A percentile compares a stretch with the other conserved stretches of the same genome.
phyloP scores from a whole-genome alignment of 2,113 vertebrate species.

The Pyrgilauda ruficollis region DNA sequence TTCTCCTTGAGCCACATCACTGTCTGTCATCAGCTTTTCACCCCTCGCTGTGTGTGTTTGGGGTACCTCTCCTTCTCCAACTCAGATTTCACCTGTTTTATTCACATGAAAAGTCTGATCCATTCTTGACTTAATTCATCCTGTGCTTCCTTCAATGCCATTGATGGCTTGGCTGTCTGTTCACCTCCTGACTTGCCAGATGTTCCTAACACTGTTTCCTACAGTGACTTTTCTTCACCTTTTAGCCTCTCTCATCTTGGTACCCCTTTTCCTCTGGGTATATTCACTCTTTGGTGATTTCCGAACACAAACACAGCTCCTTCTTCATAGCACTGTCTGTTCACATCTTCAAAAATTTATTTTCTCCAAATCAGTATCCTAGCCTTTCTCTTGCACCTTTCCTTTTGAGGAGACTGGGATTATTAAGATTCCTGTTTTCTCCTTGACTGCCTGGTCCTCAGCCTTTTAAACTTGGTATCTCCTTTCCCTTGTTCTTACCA shows the following conservation, averaged over 20 bases:
- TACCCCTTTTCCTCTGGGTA: not conserved
- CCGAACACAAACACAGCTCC: not conserved
- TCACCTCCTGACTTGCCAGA: not conserved
- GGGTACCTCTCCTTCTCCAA: not conserved
- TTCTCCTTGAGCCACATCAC: not conserved
- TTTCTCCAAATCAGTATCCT: not conserved
- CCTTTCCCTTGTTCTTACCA: not conserved
- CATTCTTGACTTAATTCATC: not conserved
- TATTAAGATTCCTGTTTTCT: not conserved
- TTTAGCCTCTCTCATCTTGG: not conserved
- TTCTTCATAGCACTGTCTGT: not conserved
- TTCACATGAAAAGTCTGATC: not conserved
- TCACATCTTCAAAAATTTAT: not conserved
- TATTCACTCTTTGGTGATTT: not conserved
- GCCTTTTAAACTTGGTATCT: not conserved
- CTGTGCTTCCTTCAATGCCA: not conserved
- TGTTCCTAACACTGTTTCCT: not conserved
- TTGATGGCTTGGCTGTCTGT: not conserved
- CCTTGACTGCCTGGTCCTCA: not conserved
- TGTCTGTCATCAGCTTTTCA: not conserved
- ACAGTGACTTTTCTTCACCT: not conserved
- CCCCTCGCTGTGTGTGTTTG: accelerated
- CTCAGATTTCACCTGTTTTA: not conserved
- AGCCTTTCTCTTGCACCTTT: not conserved
- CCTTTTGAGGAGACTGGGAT: not conserved